Conservation (phyloP, 2,888 invertebrate genomes). For the Kuschelorhynchus macadamiae region DNA sequence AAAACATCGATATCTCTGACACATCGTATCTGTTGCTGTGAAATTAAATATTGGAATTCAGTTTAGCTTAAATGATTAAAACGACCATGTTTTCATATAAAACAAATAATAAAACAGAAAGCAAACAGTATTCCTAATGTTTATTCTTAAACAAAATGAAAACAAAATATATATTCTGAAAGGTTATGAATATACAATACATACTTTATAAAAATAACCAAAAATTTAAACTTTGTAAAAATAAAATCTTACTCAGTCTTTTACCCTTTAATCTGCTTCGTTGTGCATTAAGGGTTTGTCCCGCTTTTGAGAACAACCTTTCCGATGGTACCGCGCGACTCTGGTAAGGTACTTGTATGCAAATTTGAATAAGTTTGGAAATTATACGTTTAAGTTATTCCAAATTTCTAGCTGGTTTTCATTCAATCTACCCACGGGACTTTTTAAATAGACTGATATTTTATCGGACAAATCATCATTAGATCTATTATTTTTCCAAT, state of each 20-base stretch:
- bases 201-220: neutral
- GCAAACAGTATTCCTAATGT: too few species aligned
- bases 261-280: neutral
- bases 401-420: constrained; percentile 12
- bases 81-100: too few species aligned
- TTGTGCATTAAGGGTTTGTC: neutral
- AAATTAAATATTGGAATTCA: too few species aligned
- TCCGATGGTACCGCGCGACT: neutral
- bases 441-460: constrained; percentile 13
- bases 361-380: neutral
- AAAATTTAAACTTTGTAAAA: neutral
- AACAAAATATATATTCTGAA: neutral
- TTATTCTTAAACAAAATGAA: too few species aligned
- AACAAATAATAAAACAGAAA: too few species aligned
- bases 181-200: too few species aligned
- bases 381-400: neutral
- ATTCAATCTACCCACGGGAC: constrained; percentile 10
- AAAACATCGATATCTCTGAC: too few species aligned
- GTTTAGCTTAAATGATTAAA: too few species aligned
- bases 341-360: neutral
- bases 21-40: too few species aligned
- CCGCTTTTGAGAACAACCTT: neutral
- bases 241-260: neutral
- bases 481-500: constrained; percentile 51
- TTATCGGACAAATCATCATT: constrained; percentile 64